phyloP scores from a whole-genome alignment of 1,140 invertebrate species.

The Heliothis virescens region DNA sequence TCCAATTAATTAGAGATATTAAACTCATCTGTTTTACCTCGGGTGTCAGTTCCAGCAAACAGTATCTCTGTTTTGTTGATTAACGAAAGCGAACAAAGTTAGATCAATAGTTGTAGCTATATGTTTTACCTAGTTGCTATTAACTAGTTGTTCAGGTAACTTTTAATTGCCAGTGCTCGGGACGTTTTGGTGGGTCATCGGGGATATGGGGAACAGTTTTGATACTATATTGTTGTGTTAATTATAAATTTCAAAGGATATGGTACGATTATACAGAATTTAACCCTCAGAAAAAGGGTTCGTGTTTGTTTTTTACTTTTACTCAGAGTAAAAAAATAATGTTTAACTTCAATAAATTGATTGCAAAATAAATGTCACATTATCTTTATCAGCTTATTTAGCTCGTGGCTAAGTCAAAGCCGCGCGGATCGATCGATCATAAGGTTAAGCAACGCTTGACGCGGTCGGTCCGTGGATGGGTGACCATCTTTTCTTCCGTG shows the following conservation, averaged over 20 bases:
- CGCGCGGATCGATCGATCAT: too few species aligned
- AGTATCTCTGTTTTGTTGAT: slow-evolving; percentile 4
- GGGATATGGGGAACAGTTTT: neutral
- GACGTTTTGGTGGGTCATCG: slow-evolving; percentile 11
- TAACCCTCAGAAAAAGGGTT: neutral
- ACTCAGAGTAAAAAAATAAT: too few species aligned
- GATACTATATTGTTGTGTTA: neutral
- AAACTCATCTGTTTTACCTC: neutral
- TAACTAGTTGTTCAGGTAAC: slow-evolving; percentile 30
- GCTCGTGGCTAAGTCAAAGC: too few species aligned
- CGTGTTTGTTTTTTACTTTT: too few species aligned
- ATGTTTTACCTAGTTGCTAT: slow-evolving; percentile 20
- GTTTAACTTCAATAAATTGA: too few species aligned
- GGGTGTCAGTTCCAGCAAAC: neutral
- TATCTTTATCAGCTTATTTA: too few species aligned
- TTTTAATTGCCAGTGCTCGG: slow-evolving; percentile 32
- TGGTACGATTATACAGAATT: neutral
- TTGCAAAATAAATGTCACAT: too few species aligned
- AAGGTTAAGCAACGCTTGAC: too few species aligned
- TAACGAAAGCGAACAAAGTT: slow-evolving; percentile 36
- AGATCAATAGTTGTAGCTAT: slow-evolving; percentile 29
- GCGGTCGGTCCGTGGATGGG: too few species aligned
- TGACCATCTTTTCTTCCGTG: too few species aligned
- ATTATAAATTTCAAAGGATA: slow-evolving; percentile 6
- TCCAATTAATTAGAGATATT: neutral